phyloP scores from a whole-genome alignment of 2,888 invertebrate species.

The Xestia rhomboidea region DNA sequence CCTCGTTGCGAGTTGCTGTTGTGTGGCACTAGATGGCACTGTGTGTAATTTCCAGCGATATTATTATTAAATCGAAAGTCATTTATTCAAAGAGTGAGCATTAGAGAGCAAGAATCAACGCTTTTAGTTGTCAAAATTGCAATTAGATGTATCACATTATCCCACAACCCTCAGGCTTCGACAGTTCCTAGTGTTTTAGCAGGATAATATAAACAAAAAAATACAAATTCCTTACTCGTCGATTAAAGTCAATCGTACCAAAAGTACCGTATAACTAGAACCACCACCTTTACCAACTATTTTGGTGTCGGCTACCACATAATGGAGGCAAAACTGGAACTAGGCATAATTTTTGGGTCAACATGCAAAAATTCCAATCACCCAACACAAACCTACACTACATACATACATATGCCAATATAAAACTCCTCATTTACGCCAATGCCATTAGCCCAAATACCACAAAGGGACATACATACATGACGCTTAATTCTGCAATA shows the following conservation, averaged over 20 bases:
- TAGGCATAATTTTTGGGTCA: not conserved
- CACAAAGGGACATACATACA: constrained; percentile 19
- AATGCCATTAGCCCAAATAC: constrained; percentile 36
- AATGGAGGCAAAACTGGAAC: not conserved
- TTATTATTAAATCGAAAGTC: too few relatives aligned
- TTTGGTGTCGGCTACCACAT: too few relatives aligned
- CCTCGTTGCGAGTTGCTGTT: too few relatives aligned
- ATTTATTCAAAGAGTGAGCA: not conserved
- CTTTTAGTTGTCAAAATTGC: not conserved
- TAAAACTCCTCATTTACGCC: constrained; percentile 14
- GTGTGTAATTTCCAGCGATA: too few relatives aligned
- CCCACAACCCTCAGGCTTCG: not conserved
- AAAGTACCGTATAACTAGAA: not conserved
- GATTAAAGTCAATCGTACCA: not conserved
- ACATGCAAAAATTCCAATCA: constrained; percentile 5
- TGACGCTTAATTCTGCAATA: constrained; percentile 23
- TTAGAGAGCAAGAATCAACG: not conserved
- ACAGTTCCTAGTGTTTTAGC: not conserved
- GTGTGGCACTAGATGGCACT: too few relatives aligned
- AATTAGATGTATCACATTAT: not conserved
- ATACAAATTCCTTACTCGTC: too few relatives aligned
- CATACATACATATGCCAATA: not conserved
- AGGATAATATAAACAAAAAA: not conserved
- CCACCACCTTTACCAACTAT: not conserved
- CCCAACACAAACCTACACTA: not conserved